Conservation (phyloP, 2,797 vertebrate genomes). For the Sebastes trivittatus region DNA sequence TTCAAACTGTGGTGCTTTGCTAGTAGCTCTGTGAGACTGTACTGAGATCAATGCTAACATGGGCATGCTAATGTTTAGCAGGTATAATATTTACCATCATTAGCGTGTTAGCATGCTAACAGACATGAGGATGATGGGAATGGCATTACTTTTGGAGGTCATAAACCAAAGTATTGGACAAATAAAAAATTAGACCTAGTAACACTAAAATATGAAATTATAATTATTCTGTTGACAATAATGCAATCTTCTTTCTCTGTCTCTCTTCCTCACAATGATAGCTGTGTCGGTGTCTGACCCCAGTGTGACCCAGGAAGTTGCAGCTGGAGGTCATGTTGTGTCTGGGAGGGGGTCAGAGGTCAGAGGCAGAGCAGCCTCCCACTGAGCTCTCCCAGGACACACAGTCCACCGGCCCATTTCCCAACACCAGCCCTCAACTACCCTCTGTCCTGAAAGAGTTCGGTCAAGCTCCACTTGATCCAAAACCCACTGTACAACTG, state of each 20-base stretch:
- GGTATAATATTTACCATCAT: not conserved
- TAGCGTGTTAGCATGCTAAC: not conserved
- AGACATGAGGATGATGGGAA: not conserved
- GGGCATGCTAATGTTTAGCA: not conserved
- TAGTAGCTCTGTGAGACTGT: too few relatives aligned
- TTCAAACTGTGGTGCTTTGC: too few relatives aligned
- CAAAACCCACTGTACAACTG: not conserved
- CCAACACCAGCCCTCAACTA: not conserved
- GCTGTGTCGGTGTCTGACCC: slow-evolving; percentile 26
- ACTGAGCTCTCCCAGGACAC: slow-evolving; percentile 63
- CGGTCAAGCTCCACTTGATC: not conserved
- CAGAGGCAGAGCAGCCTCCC: slow-evolving; percentile 18
- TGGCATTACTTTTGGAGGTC: too few relatives aligned
- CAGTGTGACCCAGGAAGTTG: slow-evolving; percentile 55
- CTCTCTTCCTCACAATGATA: not conserved
- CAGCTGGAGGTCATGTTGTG: slow-evolving; percentile 76
- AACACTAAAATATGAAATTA: not conserved
- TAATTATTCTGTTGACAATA: not conserved
- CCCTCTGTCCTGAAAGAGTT: not conserved
- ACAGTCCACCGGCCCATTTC: slow-evolving; percentile 14
- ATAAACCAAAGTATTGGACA: too few relatives aligned
- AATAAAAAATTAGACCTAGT: not conserved
- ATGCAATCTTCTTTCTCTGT: not conserved
- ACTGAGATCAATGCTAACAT: not conserved
- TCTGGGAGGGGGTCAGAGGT: slow-evolving; percentile 46